A percentile compares a stretch with the other conserved stretches of the same genome.
Evolutionary conservation across 1,140 invertebrate genomes (phyloP).

Genomic region (Eciton burchellii): DNA sequence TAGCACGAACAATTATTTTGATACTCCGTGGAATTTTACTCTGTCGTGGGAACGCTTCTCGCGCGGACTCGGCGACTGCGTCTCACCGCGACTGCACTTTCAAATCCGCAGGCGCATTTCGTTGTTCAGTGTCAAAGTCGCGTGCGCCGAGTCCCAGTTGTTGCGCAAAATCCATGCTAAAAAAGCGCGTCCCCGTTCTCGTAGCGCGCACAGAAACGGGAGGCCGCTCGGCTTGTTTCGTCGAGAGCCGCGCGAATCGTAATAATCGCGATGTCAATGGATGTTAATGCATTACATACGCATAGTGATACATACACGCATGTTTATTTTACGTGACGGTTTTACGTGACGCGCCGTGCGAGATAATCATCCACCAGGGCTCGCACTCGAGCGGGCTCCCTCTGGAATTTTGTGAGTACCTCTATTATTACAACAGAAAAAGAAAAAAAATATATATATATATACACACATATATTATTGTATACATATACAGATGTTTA

Average conservation of each 20-base stretch:
- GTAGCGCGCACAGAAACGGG: background rate
- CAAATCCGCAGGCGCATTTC: constrained; percentile 61
- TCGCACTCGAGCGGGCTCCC: constrained; percentile 21
- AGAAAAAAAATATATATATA: constrained; percentile 18
- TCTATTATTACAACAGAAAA: constrained; percentile 31
- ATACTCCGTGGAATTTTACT: constrained; percentile 69
- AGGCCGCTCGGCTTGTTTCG: background rate
- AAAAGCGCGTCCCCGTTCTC: constrained; percentile 21
- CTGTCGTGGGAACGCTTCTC: constrained; percentile 44
- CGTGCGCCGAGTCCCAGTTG: constrained; percentile 1
- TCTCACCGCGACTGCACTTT: constrained; percentile 51
- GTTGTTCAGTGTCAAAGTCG: background rate
- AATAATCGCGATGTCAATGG: constrained; percentile 29
- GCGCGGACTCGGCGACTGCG: constrained; percentile 25
- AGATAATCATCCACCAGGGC: constrained; percentile 40
- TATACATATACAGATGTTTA: constrained; percentile 6
- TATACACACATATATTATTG: constrained; percentile 1
- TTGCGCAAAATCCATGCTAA: background rate
- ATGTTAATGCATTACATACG: constrained; percentile 1
- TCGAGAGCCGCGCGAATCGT: constrained; percentile 11
- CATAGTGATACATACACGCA: constrained; percentile 11
- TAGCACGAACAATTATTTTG: constrained; percentile 65
- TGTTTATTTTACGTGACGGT: constrained; percentile 42
- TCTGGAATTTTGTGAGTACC: constrained; percentile 54
- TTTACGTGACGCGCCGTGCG: constrained; percentile 17